A percentile compares a stretch with the other conserved stretches of the same genome.
These are phyloP conservation scores for Drosophila merina DNA, from an alignment of 2,888 invertebrate species.

Conservation along the genomic window DNA sequence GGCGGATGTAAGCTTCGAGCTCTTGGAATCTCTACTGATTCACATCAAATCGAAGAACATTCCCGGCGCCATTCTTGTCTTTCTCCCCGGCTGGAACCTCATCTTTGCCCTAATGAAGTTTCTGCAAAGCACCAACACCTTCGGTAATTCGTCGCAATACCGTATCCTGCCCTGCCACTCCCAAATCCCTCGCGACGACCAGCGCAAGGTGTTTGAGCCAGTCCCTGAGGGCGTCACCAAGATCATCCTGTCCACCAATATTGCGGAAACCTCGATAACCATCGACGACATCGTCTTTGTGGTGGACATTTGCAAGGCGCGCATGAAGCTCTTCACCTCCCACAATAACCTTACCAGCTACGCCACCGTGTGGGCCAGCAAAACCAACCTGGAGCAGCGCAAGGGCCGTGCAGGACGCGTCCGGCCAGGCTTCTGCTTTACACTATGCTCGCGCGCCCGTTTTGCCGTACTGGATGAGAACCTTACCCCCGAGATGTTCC, in stretches of 20 bases:
- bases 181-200: slow-evolving; percentile 97
- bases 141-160: slow-evolving; percentile 88
- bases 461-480: slow-evolving; percentile 92
- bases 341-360: slow-evolving; percentile 99
- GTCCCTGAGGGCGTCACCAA: slow-evolving; percentile 94
- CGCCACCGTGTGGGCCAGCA: slow-evolving; percentile 97
- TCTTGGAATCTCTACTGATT: slow-evolving; percentile 91
- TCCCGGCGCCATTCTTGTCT: slow-evolving; percentile 95
- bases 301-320: slow-evolving; percentile 98
- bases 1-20: slow-evolving; percentile 95
- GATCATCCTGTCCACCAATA: slow-evolving; percentile 98
- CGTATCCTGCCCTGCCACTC: slow-evolving; percentile 97
- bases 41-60: slow-evolving; percentile 87
- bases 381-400: slow-evolving; percentile 95
- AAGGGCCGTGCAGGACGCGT: slow-evolving; percentile 97
- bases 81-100: slow-evolving; percentile 98
- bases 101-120: slow-evolving; percentile 96
- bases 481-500: slow-evolving; percentile 98
- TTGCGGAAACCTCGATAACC: slow-evolving; percentile 99
- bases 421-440: slow-evolving; percentile 96
- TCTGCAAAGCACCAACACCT: slow-evolving; percentile 89
- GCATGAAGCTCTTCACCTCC: slow-evolving; percentile 98
- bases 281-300: slow-evolving; percentile 99
- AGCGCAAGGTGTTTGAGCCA: slow-evolving; percentile 95
- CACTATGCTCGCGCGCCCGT: slow-evolving; percentile 92